A percentile compares a stretch with the other conserved stretches of the same genome.
Evolutionary conservation across 1,140 invertebrate species (phyloP).

Genomic region (Drosophila littoralis): DNA sequence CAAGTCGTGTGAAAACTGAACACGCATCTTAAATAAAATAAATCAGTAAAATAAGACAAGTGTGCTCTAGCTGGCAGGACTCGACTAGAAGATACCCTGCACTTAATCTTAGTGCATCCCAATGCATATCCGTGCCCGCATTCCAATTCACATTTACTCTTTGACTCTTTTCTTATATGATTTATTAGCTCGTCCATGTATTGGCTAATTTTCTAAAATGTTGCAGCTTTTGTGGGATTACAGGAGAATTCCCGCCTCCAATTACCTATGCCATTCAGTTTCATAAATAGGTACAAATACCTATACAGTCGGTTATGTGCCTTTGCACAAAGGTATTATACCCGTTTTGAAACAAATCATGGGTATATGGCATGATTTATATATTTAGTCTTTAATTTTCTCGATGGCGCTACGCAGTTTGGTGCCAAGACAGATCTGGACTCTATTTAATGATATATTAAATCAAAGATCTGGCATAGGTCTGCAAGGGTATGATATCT

Average conservation of each 20-base stretch:
- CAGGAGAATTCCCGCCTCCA: background rate
- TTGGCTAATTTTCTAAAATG: background rate
- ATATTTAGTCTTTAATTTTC: background rate
- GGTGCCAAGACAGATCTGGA: background rate
- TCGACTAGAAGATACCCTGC: background rate
- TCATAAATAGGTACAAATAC: background rate
- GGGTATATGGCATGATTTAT: background rate
- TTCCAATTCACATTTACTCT: too few species aligned
- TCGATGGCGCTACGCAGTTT: background rate
- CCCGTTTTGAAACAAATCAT: background rate
- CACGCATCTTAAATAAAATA: background rate
- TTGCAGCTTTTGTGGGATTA: background rate
- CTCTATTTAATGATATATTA: too few species aligned
- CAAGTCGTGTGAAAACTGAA: slow-evolving; percentile 21
- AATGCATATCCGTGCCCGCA: too few species aligned
- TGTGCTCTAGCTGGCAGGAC: background rate
- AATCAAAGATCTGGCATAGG: too few species aligned
- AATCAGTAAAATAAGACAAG: background rate
- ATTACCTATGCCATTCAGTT: background rate
- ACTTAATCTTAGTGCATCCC: background rate
- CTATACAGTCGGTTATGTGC: background rate
- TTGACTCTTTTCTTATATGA: background rate
- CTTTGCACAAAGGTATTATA: background rate
- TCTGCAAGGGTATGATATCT: too few species aligned
- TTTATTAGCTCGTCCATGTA: background rate